Evolutionary conservation across 2,797 vertebrate genomes (phyloP).

Genomic region (Florisuga fusca): DNA sequence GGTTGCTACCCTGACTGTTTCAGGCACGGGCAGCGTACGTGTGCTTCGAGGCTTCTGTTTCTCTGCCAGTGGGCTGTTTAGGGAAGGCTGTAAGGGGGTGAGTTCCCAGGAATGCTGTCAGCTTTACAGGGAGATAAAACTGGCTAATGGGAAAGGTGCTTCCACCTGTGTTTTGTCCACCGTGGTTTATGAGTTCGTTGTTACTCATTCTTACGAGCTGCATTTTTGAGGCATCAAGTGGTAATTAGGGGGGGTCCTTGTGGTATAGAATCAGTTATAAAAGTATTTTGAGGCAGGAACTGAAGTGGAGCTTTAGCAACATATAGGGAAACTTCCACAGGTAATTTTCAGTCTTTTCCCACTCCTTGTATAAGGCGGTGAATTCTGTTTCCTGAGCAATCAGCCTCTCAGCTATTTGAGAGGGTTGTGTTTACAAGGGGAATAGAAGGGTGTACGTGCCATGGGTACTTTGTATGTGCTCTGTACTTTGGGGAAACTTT

Average conservation of each 20-base stretch:
- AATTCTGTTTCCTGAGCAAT: not conserved
- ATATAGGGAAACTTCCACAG: no score
- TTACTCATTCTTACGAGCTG: not conserved
- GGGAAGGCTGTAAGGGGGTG: not conserved
- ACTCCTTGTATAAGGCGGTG: not conserved
- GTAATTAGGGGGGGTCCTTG: not conserved
- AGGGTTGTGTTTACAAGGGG: not conserved
- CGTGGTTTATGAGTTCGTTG: accelerated
- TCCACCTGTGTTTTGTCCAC: not conserved
- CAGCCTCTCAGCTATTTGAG: not conserved
- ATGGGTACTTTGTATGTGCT: not conserved
- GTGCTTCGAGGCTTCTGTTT: not conserved
- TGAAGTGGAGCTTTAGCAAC: not conserved
- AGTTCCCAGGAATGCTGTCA: not conserved
- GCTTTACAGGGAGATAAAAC: not conserved
- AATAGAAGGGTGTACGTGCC: not conserved
- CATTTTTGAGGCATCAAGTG: not conserved
- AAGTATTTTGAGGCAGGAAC: not conserved
- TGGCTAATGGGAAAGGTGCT: not conserved
- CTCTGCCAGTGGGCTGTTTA: accelerated
- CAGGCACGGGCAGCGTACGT: accelerated
- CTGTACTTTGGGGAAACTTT: not conserved
- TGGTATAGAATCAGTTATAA: not conserved
- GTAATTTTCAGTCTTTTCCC: not conserved
- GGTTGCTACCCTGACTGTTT: no score